Evolutionary conservation across 2,888 invertebrate genomes (phyloP), one percentile per base, ranked within the genome.

Genomic region (Pyrgus malvae): DNA sequence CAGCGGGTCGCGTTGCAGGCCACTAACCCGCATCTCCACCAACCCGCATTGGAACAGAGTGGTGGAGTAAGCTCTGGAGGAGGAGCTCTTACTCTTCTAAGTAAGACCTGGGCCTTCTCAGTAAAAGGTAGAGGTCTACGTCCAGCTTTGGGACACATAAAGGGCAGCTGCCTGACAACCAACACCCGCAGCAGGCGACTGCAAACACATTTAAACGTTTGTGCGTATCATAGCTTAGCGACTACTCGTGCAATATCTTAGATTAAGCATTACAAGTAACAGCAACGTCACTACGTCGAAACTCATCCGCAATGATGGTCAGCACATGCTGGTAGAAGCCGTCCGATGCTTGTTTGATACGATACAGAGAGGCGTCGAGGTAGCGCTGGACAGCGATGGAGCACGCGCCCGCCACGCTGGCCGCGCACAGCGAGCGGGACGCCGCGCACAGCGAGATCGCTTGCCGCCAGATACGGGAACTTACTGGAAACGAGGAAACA

Each of bases 401-500:
- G 67, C 83, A 78, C 38, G 53, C 27, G 12, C 17, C n/a, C 41
- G 37, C 46, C 7, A 60, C 27, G n/a, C 66, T 55, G 37, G 55
- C 66, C 12, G 67, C 50, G 66, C 88, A 80, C 25, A 82, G 57
- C 3, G 78, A 81, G 3, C 85, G 77, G 0, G 85, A 69, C 62
- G 87, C 92, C 57, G 91, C 87, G 69, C 94, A 94, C 17, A 94
- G 77, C 9, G 90, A 73, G n/a, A 92, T 74, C 4, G 92, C 93
- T 29, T 91, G 91, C n/a, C 91, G 91, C 94, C 94, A 94, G 61
- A 94, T 92, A 0, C 92, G 92, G 62, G 92, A 91, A 73, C 76
- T 74, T 74, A 90, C 91, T 82, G 76, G 3, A 42, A 40, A 44
- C 19, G 6, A 21, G 3, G 33, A 3, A 33, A 14, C 14, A 33